These are phyloP conservation scores for Pocota personata DNA, from an alignment of 2,888 invertebrate genomes.

Conservation along the genomic window DNA sequence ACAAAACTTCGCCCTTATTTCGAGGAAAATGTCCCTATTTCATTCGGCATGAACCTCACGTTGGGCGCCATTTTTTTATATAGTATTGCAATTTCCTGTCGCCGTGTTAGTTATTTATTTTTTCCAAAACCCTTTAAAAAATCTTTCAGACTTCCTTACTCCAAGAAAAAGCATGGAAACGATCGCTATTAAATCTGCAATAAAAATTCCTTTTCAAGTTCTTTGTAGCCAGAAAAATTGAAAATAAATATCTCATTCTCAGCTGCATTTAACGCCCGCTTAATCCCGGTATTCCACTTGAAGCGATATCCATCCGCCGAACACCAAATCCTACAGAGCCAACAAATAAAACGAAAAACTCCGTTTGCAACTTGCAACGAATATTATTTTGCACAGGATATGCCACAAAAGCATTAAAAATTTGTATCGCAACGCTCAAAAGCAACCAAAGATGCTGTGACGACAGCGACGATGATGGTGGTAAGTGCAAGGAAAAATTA, in stretches of 20 bases:
- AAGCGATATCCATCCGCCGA: slow-evolving; percentile 48
- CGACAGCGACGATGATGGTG: background rate
- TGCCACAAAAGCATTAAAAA: slow-evolving; percentile 64
- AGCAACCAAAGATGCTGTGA: slow-evolving; percentile 17
- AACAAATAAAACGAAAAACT: background rate
- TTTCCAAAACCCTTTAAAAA: background rate
- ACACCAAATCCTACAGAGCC: slow-evolving; percentile 20
- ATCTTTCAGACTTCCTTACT: background rate
- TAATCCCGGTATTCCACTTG: slow-evolving; percentile 66
- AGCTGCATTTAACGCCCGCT: slow-evolving; percentile 64
- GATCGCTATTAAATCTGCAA: slow-evolving; percentile 19
- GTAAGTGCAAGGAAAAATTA: slow-evolving; percentile 46
- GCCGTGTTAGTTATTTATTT: background rate
- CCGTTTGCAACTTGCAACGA: slow-evolving; percentile 40
- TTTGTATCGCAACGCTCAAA: slow-evolving; percentile 51
- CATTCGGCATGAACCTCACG: background rate
- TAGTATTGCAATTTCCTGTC: too few species aligned
- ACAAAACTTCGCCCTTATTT: too few species aligned
- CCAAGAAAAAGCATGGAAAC: background rate
- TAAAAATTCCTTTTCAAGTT: slow-evolving; percentile 13
- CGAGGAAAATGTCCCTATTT: too few species aligned
- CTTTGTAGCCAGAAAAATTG: slow-evolving; percentile 48
- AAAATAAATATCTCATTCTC: slow-evolving; percentile 67
- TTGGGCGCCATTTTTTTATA: background rate
- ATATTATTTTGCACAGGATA: slow-evolving; percentile 64